Percentiles rank a stretch among this genome's conserved stretches.
Evolutionary conservation across 2,888 invertebrate species (phyloP).

Genomic region (Cataglyphis altisquamis): DNA sequence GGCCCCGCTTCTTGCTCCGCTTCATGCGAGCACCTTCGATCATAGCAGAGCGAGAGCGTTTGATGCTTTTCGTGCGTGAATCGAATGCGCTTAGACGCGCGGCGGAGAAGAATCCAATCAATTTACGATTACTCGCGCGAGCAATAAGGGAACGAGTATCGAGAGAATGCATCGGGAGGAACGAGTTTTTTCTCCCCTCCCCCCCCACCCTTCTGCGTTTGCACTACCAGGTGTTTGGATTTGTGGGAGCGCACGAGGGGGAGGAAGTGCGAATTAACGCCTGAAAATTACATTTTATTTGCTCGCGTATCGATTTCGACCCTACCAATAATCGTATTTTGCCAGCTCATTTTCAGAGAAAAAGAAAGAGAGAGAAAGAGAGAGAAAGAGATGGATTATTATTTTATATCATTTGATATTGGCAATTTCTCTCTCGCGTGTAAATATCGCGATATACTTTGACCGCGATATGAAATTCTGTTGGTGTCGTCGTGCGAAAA

Average conservation of each 20-base stretch:
- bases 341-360: not conserved
- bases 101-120: slow-evolving; percentile 49
- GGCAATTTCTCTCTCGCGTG: not conserved
- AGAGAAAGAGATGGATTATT: slow-evolving; percentile 22
- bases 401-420: slow-evolving; percentile 32
- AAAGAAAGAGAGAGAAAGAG: not conserved
- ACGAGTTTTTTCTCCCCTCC: not conserved
- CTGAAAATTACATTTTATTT: slow-evolving; percentile 48
- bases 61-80: slow-evolving; percentile 23
- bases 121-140: slow-evolving; percentile 43
- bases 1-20: slow-evolving; percentile 9
- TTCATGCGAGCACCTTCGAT: slow-evolving; percentile 5
- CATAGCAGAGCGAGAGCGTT: slow-evolving; percentile 11
- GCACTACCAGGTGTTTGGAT: slow-evolving; percentile 24
- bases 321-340: slow-evolving; percentile 20
- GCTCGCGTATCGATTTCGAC: slow-evolving; percentile 30
- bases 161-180: slow-evolving; percentile 12
- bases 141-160: slow-evolving; percentile 28
- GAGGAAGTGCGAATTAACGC: slow-evolving; percentile 21
- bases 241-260: not conserved
- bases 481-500: not conserved
- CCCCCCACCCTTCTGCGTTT: not conserved
- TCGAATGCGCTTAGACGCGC: slow-evolving; percentile 42
- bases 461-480: slow-evolving; percentile 24
- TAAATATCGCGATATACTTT: slow-evolving; percentile 19